A percentile compares a stretch with the other conserved stretches of the same genome.
Conservation (phyloP, 2,888 invertebrate species). For the Dysmachus trigonus region DNA sequence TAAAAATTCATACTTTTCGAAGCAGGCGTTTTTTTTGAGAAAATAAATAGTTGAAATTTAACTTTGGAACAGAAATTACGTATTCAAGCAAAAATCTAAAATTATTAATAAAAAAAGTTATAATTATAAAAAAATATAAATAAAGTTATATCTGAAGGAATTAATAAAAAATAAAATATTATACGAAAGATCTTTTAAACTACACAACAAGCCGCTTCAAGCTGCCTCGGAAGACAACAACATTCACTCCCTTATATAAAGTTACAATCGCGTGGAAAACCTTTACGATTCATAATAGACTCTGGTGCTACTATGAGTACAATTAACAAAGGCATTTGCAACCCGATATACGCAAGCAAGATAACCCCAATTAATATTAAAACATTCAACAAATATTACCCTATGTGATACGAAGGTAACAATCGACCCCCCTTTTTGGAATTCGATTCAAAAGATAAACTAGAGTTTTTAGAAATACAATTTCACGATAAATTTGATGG, state of each 20-base stretch:
- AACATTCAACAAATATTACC: neutral
- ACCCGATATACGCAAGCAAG: slow-evolving; percentile 41
- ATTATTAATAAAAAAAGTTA: too few species aligned
- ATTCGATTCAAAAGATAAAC: slow-evolving; percentile 40
- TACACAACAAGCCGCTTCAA: too few species aligned
- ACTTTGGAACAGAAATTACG: too few species aligned
- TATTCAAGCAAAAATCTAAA: too few species aligned
- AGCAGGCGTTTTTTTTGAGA: too few species aligned
- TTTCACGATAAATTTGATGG: slow-evolving; percentile 43
- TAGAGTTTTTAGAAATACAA: slow-evolving; percentile 44
- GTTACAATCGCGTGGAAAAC: slow-evolving; percentile 34
- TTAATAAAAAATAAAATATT: too few species aligned
- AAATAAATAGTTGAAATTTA: too few species aligned
- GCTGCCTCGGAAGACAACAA: slow-evolving; percentile 18
- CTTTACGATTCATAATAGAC: slow-evolving; percentile 40
- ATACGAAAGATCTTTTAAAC: too few species aligned
- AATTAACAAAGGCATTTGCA: slow-evolving; percentile 36
- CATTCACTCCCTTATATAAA: slow-evolving; percentile 46
- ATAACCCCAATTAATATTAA: neutral
- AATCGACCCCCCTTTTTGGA: slow-evolving; percentile 45
- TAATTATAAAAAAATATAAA: too few species aligned
- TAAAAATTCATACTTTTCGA: too few species aligned
- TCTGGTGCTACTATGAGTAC: slow-evolving; percentile 43
- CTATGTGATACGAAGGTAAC: slow-evolving; percentile 29
- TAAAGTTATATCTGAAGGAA: too few species aligned